Base-by-base conservation (phyloP, 2,113 vertebrate genomes). In the Brachyhypopomus occidentalis region DNA sequence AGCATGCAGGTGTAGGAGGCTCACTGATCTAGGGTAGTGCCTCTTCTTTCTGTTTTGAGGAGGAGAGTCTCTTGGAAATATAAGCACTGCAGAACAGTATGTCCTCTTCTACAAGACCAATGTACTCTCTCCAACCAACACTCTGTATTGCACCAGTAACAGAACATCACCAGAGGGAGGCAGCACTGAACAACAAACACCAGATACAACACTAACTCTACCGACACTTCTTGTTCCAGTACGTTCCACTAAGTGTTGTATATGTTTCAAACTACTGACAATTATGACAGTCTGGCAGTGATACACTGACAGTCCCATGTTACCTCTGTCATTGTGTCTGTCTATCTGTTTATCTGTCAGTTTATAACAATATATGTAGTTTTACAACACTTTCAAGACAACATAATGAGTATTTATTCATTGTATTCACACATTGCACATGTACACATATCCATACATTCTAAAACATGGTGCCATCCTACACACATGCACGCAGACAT, bases 101-200 rank as follows among this genome's bases (percentile, higher is more conserved):
- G 80, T 77, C 67, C 80, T 82, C 64, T 72, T 62, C 19, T 71
- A 34, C 27, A 36, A 77, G 64, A 72, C 60, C 73, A 59, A 27
- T 52, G 66, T 69, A 75, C 75, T 76, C 66, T 69, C 34, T 56
- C 9, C 55, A 45, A 48, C 3, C 5, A 38, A n/a, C 16, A 25
- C 45, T 19, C 16, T 23, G 11, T 52, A 60, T 30, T 6, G 64
- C 20, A 27, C 70, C 80, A 79, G n/a, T 84, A 22, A 41, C 62
- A 34, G 56, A 63, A n/a, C n/a, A 22, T 48, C 56, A 74, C 84
- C 91, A 90, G 87, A 66, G 72, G 88, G 90, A 81, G 90, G 91
- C 90, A 89, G 88, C 89, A 92, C 91, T 91, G 88, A 88, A 90
- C 83, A 87, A 86, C 88, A 85, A 17, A 81, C 67, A 79, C 62